These are phyloP conservation scores for Gymnopithys bicolor DNA, from an alignment of 2,797 vertebrate species.

Conservation along the genomic window DNA sequence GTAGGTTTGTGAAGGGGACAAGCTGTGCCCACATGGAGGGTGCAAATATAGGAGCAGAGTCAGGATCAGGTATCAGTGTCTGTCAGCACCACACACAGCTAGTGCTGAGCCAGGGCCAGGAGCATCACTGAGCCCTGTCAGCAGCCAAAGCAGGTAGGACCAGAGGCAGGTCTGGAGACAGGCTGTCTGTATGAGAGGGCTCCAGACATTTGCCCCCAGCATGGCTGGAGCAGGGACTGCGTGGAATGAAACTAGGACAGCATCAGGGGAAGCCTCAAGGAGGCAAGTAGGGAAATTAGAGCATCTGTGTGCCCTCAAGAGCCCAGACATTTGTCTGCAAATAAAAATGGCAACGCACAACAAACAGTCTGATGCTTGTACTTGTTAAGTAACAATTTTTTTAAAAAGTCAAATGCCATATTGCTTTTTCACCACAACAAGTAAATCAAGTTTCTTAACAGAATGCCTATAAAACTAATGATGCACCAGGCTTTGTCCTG, in stretches of 20 bases:
- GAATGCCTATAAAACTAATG: neutral
- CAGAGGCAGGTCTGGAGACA: neutral
- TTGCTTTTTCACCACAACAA: neutral
- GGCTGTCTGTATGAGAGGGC: neutral
- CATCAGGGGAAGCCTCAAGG: too few relatives aligned
- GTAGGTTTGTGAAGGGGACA: fast-evolving
- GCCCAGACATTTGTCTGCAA: neutral
- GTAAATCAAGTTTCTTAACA: neutral
- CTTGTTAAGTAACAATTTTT: neutral
- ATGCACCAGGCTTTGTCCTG: neutral
- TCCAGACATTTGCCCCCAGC: neutral
- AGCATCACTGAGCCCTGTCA: neutral
- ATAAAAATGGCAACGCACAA: neutral
- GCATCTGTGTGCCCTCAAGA: neutral
- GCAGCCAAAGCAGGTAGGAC: neutral
- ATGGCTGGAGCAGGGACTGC: neutral
- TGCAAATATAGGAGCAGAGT: neutral
- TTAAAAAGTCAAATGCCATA: neutral
- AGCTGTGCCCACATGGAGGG: fast-evolving
- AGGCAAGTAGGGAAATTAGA: neutral
- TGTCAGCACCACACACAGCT: fast-evolving
- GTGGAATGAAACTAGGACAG: neutral
- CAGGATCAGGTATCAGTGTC: fast-evolving
- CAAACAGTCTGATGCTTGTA: neutral
- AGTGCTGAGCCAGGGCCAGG: neutral